These are phyloP conservation scores for Drosophila antonietae DNA, from an alignment of 2,888 invertebrate species.

Conservation along the genomic window DNA sequence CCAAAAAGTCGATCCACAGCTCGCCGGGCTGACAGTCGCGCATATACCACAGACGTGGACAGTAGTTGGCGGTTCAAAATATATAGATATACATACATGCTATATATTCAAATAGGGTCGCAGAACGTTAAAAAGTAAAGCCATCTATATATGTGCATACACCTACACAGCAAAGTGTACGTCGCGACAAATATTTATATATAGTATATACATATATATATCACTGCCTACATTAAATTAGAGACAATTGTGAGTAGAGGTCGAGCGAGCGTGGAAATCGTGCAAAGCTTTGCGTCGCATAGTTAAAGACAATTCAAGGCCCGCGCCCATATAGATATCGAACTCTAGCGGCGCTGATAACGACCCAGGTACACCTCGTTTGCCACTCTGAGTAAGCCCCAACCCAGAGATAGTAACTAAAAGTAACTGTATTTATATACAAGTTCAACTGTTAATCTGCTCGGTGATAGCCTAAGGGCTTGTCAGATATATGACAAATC, in stretches of 20 bases:
- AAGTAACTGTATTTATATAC: background rate
- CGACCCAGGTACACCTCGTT: background rate
- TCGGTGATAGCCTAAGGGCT: conserved; percentile 22
- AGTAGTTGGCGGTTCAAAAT: conserved; percentile 50
- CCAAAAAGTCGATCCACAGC: conserved; percentile 28
- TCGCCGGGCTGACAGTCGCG: conserved; percentile 59
- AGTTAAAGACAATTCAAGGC: conserved; percentile 27
- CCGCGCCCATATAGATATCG: conserved; percentile 16
- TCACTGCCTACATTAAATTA: conserved; percentile 67
- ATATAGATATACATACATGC: background rate
- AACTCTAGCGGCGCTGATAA: conserved; percentile 18
- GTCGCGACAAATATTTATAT: conserved; percentile 4
- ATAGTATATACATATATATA: conserved; percentile 25
- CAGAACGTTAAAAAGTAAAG: conserved; percentile 19
- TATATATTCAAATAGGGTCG: conserved; percentile 45
- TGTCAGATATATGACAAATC: conserved; percentile 43
- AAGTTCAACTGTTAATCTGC: conserved; percentile 20
- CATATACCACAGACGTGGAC: conserved; percentile 63
- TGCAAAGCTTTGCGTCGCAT: conserved; percentile 12
- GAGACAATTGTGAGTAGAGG: conserved; percentile 77
- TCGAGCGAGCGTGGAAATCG: conserved; percentile 36
- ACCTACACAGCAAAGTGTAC: conserved; percentile 17
- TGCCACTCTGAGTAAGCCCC: conserved; percentile 4
- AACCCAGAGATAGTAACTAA: background rate
- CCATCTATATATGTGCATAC: conserved; percentile 31